These are phyloP conservation scores for Toxotes chatareus DNA, from an alignment of 2,113 vertebrate species.

Conservation along the genomic window DNA sequence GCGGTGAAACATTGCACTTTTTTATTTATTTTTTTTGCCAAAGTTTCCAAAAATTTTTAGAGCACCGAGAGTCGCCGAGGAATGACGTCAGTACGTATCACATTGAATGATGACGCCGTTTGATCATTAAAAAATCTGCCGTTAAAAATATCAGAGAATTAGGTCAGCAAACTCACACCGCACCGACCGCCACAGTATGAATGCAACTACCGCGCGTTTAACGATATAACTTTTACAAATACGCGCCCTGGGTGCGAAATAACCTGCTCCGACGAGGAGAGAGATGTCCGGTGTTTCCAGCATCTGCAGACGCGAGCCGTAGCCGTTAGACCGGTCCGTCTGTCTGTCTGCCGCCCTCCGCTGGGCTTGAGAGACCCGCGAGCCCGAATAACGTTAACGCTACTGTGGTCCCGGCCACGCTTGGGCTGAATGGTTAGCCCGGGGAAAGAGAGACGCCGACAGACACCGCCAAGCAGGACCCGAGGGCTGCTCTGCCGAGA, in stretches of 20 bases:
- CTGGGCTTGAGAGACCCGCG: conserved; percentile 57
- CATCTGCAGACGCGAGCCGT: conserved; percentile 69
- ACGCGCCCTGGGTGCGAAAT: background rate
- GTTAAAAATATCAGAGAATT: conserved; percentile 81
- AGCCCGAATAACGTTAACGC: conserved; percentile 45
- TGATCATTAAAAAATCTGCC: conserved; percentile 82
- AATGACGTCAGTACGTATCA: conserved; percentile 85
- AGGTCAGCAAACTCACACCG: conserved; percentile 68
- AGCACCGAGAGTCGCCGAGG: conserved; percentile 77
- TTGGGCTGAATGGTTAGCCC: conserved; percentile 46
- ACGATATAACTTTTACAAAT: conserved; percentile 9
- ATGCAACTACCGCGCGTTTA: background rate
- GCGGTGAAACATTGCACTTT: background rate
- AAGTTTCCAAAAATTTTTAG: conserved; percentile 9
- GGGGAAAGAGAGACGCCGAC: conserved; percentile 35
- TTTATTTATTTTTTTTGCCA: background rate
- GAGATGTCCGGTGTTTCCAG: conserved; percentile 71
- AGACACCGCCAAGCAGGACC: conserved; percentile 20
- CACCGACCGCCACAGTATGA: background rate
- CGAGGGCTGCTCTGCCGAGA: conserved; percentile 42
- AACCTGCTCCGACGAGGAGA: conserved; percentile 57
- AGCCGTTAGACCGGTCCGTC: conserved; percentile 68
- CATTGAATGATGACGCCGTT: conserved; percentile 84
- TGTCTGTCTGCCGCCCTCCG: conserved; percentile 52
- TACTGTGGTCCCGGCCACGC: conserved; percentile 39